phyloP scores from a whole-genome alignment of 2,888 invertebrate genomes.

The Catocala nupta region DNA sequence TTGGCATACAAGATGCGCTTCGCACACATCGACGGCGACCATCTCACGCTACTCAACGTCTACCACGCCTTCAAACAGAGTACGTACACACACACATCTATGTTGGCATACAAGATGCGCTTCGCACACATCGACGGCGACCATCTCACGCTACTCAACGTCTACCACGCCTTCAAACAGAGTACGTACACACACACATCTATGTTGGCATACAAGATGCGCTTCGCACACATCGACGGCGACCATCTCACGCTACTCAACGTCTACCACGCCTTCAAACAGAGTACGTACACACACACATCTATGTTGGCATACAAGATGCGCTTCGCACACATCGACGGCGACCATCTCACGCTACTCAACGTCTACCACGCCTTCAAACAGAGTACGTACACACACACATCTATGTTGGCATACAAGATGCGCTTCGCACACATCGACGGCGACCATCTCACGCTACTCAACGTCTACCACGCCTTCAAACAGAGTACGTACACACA shows the following conservation, averaged over 20 bases:
- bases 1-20: constrained; percentile 95
- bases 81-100: constrained; percentile 84
- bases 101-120: constrained; percentile 92
- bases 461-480: constrained; percentile 99
- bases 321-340: constrained; percentile 99
- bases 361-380: constrained; percentile 99
- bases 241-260: constrained; percentile 99
- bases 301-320: constrained; percentile 89
- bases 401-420: constrained; percentile 89
- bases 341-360: constrained; percentile 98
- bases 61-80: constrained; percentile 99
- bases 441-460: constrained; percentile 98
- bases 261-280: constrained; percentile 99
- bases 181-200: constrained; percentile 89
- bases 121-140: constrained; percentile 99
- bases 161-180: constrained; percentile 99
- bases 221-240: constrained; percentile 99
- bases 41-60: constrained; percentile 98
- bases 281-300: constrained; percentile 90
- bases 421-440: constrained; percentile 99
- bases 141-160: constrained; percentile 98
- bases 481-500: constrained; percentile 93
- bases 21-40: constrained; percentile 99
- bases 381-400: constrained; percentile 90
- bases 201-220: constrained; percentile 90